Evolutionary conservation across 2,888 invertebrate genomes (phyloP).

Genomic region (Amphipyra berbera): DNA sequence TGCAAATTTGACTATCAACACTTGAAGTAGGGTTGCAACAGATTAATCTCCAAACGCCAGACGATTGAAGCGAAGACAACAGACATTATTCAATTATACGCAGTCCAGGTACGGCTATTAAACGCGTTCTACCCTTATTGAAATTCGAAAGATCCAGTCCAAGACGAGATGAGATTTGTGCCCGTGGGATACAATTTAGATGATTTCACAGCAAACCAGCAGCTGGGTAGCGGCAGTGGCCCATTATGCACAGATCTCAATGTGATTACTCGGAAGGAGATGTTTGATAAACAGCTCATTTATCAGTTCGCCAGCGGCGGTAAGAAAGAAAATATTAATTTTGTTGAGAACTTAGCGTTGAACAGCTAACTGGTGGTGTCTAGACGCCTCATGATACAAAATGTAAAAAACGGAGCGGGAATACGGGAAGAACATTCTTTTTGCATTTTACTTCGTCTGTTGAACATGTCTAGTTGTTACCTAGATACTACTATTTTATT

Average conservation of each 20-base stretch:
- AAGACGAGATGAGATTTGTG: slow-evolving; percentile 79
- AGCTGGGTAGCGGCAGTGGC: slow-evolving; percentile 75
- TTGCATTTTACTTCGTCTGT: slow-evolving; percentile 50
- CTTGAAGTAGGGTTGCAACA: slow-evolving; percentile 17
- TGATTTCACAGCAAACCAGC: slow-evolving; percentile 80
- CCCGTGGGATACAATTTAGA: slow-evolving; percentile 82
- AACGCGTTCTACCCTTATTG: slow-evolving; percentile 74
- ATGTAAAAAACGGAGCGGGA: slow-evolving; percentile 41
- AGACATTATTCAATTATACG: slow-evolving; percentile 50
- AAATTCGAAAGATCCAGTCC: slow-evolving; percentile 77
- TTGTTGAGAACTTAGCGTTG: slow-evolving; percentile 46
- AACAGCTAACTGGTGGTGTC: slow-evolving; percentile 41
- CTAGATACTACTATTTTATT: slow-evolving; percentile 6
- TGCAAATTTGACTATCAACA: slow-evolving; percentile 38
- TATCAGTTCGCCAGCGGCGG: slow-evolving; percentile 82
- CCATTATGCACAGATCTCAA: slow-evolving; percentile 77
- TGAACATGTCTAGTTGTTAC: slow-evolving; percentile 31
- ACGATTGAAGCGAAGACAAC: slow-evolving; percentile 47
- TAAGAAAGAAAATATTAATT: slow-evolving; percentile 54
- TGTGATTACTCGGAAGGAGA: slow-evolving; percentile 83
- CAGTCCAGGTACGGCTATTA: slow-evolving; percentile 62
- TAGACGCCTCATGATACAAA: slow-evolving; percentile 52
- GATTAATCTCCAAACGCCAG: slow-evolving; percentile 38
- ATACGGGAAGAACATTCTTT: slow-evolving; percentile 24
- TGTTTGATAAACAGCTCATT: slow-evolving; percentile 85